Evolutionary conservation across 2,888 invertebrate genomes (phyloP).

Genomic region (Athetis lepigone): DNA sequence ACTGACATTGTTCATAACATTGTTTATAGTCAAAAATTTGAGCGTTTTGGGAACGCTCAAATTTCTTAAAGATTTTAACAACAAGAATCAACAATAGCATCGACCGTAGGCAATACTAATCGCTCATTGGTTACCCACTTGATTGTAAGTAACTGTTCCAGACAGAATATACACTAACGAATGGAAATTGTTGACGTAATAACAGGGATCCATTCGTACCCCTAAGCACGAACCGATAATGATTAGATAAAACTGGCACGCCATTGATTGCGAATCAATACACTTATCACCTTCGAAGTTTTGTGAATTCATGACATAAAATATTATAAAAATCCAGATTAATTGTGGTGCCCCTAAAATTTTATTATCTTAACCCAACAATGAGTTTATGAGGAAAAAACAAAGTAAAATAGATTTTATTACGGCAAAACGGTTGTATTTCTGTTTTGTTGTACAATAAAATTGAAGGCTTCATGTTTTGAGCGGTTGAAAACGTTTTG

Average conservation of each 20-base stretch:
- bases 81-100: no score
- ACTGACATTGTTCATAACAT: no score
- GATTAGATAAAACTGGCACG: slow-evolving; percentile 46
- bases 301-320: slow-evolving; percentile 28
- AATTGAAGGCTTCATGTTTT: slow-evolving; percentile 49
- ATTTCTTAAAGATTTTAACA: no score
- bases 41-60: no score
- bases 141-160: neutral
- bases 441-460: slow-evolving; percentile 64
- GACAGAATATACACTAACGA: neutral
- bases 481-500: slow-evolving; percentile 14
- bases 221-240: slow-evolving; percentile 25
- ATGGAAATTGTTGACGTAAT: slow-evolving; percentile 5
- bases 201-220: slow-evolving; percentile 13
- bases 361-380: slow-evolving; percentile 21
- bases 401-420: slow-evolving; percentile 59
- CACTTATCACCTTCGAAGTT: slow-evolving; percentile 32
- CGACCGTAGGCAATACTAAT: no score
- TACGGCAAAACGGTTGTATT: slow-evolving; percentile 59
- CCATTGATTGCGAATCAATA: slow-evolving; percentile 48
- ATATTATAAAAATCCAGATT: neutral
- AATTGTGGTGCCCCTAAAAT: slow-evolving; percentile 20
- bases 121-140: no score
- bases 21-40: no score
- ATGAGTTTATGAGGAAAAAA: slow-evolving; percentile 27